A percentile compares a stretch with the other conserved stretches of the same genome.
Conservation (phyloP, 2,113 vertebrate genomes). For the Sceloporus undulatus region DNA sequence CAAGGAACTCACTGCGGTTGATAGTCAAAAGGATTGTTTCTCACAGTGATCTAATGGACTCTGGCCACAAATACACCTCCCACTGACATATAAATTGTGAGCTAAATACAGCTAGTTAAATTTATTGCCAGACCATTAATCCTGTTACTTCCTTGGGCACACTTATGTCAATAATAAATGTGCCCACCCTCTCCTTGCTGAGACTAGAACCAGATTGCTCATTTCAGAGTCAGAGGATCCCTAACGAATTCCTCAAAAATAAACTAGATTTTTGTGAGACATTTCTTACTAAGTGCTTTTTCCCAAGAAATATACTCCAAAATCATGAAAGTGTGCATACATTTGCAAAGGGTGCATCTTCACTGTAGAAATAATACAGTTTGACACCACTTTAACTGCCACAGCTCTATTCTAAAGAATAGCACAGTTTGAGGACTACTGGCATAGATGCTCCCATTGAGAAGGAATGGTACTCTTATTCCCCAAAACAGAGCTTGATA, state of each 20-base stretch:
- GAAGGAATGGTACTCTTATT: no score
- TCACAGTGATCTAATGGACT: constrained; percentile 53
- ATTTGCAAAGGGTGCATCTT: neutral
- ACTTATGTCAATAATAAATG: constrained; percentile 36
- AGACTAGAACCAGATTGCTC: neutral
- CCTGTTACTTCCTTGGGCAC: constrained; percentile 46
- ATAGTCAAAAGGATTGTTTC: constrained; percentile 51
- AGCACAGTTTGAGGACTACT: no score
- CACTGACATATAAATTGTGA: constrained; percentile 60
- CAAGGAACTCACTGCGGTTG: constrained; percentile 46
- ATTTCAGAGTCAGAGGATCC: neutral
- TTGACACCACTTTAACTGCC: no score
- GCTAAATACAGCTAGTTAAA: constrained; percentile 49
- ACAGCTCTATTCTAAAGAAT: no score
- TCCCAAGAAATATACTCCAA: no score
- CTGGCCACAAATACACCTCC: constrained; percentile 57
- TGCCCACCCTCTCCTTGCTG: neutral
- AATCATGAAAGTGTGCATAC: no score
- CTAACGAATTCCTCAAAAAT: neutral
- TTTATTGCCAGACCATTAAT: constrained; percentile 23
- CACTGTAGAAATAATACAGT: no score
- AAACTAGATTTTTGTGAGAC: neutral
- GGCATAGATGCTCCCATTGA: no score
- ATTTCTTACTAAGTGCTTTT: neutral
- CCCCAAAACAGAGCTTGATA: no score